Conservation (phyloP, 1,140 invertebrate genomes). For the Drosophila busckii region DNA sequence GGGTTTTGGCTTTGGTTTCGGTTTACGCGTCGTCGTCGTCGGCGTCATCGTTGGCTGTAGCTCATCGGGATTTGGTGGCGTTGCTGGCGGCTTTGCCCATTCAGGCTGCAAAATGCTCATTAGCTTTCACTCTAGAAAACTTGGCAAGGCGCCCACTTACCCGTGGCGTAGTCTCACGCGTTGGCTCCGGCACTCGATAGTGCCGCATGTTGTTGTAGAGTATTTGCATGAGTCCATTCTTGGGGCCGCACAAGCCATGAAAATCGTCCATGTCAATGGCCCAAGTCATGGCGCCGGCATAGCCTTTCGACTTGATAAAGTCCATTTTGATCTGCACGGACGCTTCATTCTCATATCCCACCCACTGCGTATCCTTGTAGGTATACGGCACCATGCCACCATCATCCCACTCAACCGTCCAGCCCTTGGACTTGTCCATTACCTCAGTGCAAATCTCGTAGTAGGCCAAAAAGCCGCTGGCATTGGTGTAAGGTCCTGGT, state of each 20-base stretch:
- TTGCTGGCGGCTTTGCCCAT: constrained; percentile 85
- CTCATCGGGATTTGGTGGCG: constrained; percentile 79
- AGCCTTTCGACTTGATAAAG: constrained; percentile 88
- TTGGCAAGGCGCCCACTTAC: constrained; percentile 79
- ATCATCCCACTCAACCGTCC: constrained; percentile 91
- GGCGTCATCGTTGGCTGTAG: constrained; percentile 43
- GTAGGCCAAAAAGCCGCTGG: constrained; percentile 91
- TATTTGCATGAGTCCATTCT: constrained; percentile 86
- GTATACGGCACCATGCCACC: constrained; percentile 90
- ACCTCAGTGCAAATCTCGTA: constrained; percentile 93
- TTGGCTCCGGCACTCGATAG: constrained; percentile 86
- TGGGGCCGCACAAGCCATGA: constrained; percentile 86
- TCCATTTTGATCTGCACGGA: constrained; percentile 92
- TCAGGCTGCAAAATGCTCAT: constrained; percentile 81
- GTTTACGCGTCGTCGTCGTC: constrained; percentile 68
- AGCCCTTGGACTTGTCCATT: constrained; percentile 84
- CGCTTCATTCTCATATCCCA: constrained; percentile 88
- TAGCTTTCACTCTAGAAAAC: background rate
- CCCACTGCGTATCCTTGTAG: constrained; percentile 93
- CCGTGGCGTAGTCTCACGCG: constrained; percentile 84
- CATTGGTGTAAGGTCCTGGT: constrained; percentile 90
- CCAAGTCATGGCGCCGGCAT: constrained; percentile 93
- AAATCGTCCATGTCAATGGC: constrained; percentile 94
- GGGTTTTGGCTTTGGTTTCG: constrained; percentile 67
- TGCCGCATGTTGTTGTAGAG: constrained; percentile 86